These are phyloP conservation scores for Tachina grossa DNA, from an alignment of 2,888 invertebrate genomes.

Conservation along the genomic window DNA sequence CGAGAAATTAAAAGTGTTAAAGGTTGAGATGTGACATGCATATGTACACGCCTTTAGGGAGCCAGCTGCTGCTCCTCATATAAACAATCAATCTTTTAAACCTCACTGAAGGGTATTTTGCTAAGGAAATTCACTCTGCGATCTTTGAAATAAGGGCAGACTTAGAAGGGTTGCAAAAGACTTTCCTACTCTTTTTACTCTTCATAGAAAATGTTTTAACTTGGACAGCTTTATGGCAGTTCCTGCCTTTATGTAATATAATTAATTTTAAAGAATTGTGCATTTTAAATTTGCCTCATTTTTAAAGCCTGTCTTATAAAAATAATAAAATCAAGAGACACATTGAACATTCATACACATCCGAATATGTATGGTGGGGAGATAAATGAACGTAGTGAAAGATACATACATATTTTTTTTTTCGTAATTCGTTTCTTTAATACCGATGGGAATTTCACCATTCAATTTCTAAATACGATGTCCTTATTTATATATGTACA, in stretches of 20 bases:
- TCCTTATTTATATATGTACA: slow-evolving; percentile 2
- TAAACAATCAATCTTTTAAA: too few relatives aligned
- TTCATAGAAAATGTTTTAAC: too few relatives aligned
- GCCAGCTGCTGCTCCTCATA: too few relatives aligned
- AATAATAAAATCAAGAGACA: slow-evolving; percentile 53
- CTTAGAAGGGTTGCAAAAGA: too few relatives aligned
- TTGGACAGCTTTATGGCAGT: neutral
- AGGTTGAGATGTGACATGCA: too few relatives aligned
- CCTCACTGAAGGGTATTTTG: too few relatives aligned
- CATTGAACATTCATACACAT: neutral
- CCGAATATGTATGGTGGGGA: slow-evolving; percentile 30
- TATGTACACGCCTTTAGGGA: too few relatives aligned
- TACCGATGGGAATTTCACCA: slow-evolving; percentile 71
- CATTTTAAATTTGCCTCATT: neutral
- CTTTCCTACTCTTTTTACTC: too few relatives aligned
- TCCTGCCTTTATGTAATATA: too few relatives aligned
- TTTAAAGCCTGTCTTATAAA: slow-evolving; percentile 17
- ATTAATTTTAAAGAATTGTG: neutral
- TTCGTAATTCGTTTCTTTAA: slow-evolving; percentile 45
- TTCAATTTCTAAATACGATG: slow-evolving; percentile 61
- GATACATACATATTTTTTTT: neutral
- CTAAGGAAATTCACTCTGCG: too few relatives aligned
- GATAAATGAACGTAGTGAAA: slow-evolving; percentile 60
- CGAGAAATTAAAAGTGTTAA: too few relatives aligned
- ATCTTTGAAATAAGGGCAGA: too few relatives aligned